phyloP scores from a whole-genome alignment of 2,797 vertebrate species.

The Phrynocephalus vlangalii region DNA sequence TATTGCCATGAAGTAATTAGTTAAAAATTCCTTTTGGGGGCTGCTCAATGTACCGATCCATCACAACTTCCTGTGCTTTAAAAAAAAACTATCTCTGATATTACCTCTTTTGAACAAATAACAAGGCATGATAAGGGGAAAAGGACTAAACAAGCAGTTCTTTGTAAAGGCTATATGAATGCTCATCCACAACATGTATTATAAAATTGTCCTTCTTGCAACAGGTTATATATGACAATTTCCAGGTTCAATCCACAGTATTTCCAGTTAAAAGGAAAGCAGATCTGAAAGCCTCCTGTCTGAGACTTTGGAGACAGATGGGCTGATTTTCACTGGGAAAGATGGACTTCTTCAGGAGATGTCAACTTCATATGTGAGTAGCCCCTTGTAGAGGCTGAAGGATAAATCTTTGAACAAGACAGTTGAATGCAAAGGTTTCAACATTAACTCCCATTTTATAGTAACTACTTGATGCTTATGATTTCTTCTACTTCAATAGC shows the following conservation, averaged over 20 bases:
- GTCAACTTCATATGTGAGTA: background rate
- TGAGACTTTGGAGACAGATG: no score
- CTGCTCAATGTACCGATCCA: no score
- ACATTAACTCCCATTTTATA: slow-evolving; percentile 53
- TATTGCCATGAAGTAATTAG: no score
- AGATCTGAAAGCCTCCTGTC: background rate
- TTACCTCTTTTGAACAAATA: background rate
- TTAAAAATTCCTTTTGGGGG: no score
- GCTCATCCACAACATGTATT: background rate
- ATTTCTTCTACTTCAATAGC: slow-evolving; percentile 58
- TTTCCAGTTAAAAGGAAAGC: background rate
- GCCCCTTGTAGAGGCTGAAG: background rate
- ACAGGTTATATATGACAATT: no score
- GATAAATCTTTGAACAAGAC: slow-evolving; percentile 23
- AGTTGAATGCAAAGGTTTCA: slow-evolving; percentile 56
- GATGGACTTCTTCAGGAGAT: background rate
- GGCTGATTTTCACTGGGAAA: background rate
- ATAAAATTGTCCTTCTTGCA: background rate
- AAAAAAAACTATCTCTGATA: background rate
- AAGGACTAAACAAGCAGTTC: background rate
- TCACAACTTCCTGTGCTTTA: no score
- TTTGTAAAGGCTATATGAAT: background rate
- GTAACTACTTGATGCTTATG: slow-evolving; percentile 42
- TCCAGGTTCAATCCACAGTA: background rate
- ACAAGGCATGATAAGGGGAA: background rate